Base-by-base conservation (phyloP, 2,113 vertebrate species). In the Melospiza melodia region DNA sequence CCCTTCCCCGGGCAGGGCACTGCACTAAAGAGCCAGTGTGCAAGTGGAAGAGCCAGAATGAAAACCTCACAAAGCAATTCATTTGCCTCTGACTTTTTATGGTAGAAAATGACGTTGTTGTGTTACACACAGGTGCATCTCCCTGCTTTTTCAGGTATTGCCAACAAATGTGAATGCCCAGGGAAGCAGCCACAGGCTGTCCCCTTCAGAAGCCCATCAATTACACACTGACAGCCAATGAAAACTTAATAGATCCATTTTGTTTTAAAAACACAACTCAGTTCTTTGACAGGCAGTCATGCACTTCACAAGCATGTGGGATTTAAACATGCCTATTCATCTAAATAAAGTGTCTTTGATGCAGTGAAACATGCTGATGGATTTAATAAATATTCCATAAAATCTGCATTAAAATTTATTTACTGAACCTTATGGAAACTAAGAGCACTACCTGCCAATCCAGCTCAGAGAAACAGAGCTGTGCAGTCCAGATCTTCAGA, bases 321-420 rank as follows among this genome's bases (percentile, higher is more conserved):
- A 77, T 87, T 83, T 77, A 79, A 73, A 88, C 22, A 33, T 3
- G 52, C n/a, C 30, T 54, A 16, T 79, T 46, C 46, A 83, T 22
- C 59, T 51, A 73, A 73, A 91, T 27, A 52, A 0, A 1, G 22
- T 19, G 31, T 37, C 82, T 95, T 6, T 55, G 59, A 84, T 30
- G 79, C 63, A 78, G 41, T 16, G 23, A 87, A 90, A 90, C n/a
- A 31, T 7, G 78, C 58, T 54, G 39, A 52, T 30, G 49, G 66
- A 76, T 91, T 84, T 92, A 49, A 93, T 48, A 73, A 85, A 82
- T 61, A 76, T 90, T 77, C 74, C 72, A 58, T 69, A 58, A 87
- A 83, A 77, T 35, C 59, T 48, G n/a, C 73, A 90, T 81, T 71
- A 63, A 54, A 49, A 94, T 58, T 75, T 85, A 66, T 76, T 93